Evolutionary conservation across 2,797 vertebrate species (phyloP).

Genomic region (Eidolon dupreanum): DNA sequence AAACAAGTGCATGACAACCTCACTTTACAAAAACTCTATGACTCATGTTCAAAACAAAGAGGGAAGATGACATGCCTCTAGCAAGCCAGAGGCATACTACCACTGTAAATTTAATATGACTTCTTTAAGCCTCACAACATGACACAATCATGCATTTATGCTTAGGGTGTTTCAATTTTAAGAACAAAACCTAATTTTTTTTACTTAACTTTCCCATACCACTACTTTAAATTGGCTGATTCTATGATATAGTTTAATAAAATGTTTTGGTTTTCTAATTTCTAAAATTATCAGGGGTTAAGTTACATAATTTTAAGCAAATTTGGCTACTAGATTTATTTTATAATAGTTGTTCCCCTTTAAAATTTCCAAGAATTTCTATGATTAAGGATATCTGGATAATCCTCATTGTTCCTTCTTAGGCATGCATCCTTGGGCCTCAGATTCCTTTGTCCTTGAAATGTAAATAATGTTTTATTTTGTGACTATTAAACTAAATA

Average conservation of each 20-base stretch:
- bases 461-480: no score
- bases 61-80: not conserved
- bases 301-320: constrained; percentile 18
- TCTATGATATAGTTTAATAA: not conserved
- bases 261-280: not conserved
- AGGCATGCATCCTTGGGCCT: no score
- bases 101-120: not conserved
- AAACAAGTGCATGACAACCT: not conserved
- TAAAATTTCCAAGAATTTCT: constrained; percentile 15
- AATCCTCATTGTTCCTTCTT: no score
- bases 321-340: not conserved
- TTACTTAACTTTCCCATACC: not conserved
- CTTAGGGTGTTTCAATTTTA: not conserved
- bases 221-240: not conserved
- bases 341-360: not conserved
- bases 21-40: not conserved
- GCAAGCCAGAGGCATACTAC: not conserved
- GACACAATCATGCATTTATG: not conserved
- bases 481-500: no score
- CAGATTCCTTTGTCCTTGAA: no score
- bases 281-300: not conserved
- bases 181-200: not conserved
- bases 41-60: not conserved
- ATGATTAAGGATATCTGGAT: not conserved
- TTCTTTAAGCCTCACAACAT: not conserved